Base-by-base conservation (phyloP, 2,888 invertebrate species). In the Hypercompe scribonia region DNA sequence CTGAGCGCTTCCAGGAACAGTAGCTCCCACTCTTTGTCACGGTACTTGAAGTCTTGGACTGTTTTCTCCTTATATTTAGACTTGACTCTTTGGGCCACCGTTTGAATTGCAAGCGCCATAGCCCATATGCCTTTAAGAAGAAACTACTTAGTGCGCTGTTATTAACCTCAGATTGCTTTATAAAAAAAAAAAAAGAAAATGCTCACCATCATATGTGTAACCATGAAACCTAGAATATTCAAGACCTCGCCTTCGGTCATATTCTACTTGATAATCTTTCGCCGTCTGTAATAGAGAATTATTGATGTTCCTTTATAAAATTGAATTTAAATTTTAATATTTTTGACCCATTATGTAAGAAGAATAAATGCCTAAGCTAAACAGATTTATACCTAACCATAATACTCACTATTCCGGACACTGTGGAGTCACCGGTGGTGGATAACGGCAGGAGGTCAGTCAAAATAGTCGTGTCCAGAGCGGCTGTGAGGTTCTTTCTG, bases 191-290 rank as follows among this genome's bases (percentile, higher is more conserved):
- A 36, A 15, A 63, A 36, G 33, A 4, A n/a, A 13, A 61, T 31
- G 10, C 88, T 85, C 83, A 95, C 99, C 99, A 92, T 99, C 99
- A 91, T 99, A 99, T 18, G 99, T 99, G 92, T 99, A 99, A 3
- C 99, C 99, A 91, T 99, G 99, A 90, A 99, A 99, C 81, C 99
- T 97, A 54, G 99, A 99, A 94, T 98, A 99, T 88, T 99, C 98
- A 1, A 94, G 90, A 2, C 98, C 98, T 80, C 98, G 96, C 78
- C 98, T 95, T 46, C 97, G 96, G 87, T 99, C 97, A 91, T 99
- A 99, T 90, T 98, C 97, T 61, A 96, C 96, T 87, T 97, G 96
- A 90, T 99, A 99, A 90, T 99, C 98, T 83, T 97, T 97, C 0
- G 99, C 98, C 0, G 98, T 99, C 99, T 99, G 94, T 46, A 94